Evolutionary conservation across 2,113 vertebrate genomes (phyloP), one percentile per base, ranked within the genome.

Genomic region (Lophius piscatorius): DNA sequence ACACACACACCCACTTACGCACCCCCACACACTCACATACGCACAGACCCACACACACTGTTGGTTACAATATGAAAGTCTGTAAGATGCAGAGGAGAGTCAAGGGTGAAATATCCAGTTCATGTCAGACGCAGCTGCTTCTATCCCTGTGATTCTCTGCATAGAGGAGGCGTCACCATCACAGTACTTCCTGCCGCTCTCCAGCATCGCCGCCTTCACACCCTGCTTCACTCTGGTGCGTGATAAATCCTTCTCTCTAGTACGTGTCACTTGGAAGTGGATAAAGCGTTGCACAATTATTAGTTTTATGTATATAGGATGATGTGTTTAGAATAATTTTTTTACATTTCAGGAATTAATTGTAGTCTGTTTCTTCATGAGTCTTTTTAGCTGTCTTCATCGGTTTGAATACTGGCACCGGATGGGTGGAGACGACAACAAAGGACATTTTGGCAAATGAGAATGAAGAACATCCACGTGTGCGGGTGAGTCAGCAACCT

Each of bases 201-300:
- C 64, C 64, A 20, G 34, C 44, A 28, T 50, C 11, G 63, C 68
- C 68, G 45, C 64, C 63, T 48, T 55, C 16, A 20, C 38, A 73
- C 81, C 61, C 73, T 1, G 59, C 78, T 91, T 90, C 87, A 6
- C 16, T 17, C 38, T 16, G 10, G 87, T 85, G 78, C n/a, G 88
- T 80, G 80, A 83, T 72, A 57, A 81, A 66, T 91, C 86, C 48
- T 40, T 45, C 86, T 91, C 88, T 85, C 93, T 92, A 82, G 86
- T 87, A 92, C 88, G 90, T 89, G 84, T 93, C 91, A 93, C 89
- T 89, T 90, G 78, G 86, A 92, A 92, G 87, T 91, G 88, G 92
- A 93, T 91, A 95, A 89, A 93, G 89, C 81, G 87, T 89, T 91
- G 91, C 83, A 88, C 87, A 87, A 86, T 88, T 88, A 82, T 80